These are phyloP conservation scores for Sylvia atricapilla DNA, from an alignment of 2,113 vertebrate species.

Conservation along the genomic window DNA sequence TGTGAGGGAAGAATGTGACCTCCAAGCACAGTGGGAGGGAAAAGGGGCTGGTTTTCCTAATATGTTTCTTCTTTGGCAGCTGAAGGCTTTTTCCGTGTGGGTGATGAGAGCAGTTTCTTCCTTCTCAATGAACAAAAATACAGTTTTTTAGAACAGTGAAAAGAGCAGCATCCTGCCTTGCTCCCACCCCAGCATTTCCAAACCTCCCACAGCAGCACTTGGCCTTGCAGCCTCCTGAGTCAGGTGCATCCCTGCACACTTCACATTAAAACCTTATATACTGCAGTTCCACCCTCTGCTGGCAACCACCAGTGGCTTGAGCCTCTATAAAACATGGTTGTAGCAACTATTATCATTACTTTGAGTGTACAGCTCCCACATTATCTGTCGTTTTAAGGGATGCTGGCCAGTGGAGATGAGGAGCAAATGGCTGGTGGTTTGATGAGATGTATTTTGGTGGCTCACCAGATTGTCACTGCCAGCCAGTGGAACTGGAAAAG, in stretches of 20 bases:
- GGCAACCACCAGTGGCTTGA: neutral
- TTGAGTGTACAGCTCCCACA: neutral
- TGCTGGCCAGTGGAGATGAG: neutral
- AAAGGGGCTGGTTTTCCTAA: neutral
- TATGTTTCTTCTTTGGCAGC: neutral
- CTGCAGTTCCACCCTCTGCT: neutral
- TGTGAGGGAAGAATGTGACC: slow-evolving; percentile 16
- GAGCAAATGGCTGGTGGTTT: neutral
- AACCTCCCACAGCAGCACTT: neutral
- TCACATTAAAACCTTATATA: neutral
- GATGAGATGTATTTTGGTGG: neutral
- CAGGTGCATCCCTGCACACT: neutral
- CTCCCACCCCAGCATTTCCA: neutral
- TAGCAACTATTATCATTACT: neutral
- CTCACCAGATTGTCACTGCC: neutral
- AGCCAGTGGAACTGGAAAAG: neutral
- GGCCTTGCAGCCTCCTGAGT: neutral
- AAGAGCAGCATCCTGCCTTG: neutral
- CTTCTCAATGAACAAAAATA: neutral
- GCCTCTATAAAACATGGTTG: neutral
- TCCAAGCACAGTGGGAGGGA: neutral
- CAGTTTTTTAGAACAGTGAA: neutral
- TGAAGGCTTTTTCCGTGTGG: neutral
- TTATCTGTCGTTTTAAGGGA: neutral
- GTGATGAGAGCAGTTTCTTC: neutral